Evolutionary conservation across 37 sponge, comb jelly and placozoan species (phyloP).

Genomic region (Geodia barretti): DNA sequence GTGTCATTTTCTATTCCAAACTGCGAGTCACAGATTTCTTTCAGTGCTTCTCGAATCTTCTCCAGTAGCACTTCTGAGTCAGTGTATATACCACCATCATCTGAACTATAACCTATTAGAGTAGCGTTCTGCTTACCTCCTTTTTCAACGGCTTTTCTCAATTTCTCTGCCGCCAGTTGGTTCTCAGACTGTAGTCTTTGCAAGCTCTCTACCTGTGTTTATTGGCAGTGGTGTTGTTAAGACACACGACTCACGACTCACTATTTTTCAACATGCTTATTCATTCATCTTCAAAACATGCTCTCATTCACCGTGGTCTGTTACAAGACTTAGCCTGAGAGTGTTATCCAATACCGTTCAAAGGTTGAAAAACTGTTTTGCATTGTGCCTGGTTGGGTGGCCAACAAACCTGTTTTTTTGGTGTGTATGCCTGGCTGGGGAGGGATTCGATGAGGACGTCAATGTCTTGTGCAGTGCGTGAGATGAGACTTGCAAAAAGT

Average conservation of each 20-base stretch:
- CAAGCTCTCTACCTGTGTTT: slow-evolving; percentile 22
- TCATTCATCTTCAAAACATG: neutral
- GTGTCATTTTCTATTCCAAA: slow-evolving; percentile 14
- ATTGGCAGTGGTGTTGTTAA: neutral
- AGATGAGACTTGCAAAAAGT: slow-evolving; percentile 75
- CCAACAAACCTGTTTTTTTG: slow-evolving; percentile 69
- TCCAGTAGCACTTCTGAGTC: slow-evolving; percentile 38
- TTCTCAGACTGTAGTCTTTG: slow-evolving; percentile 61
- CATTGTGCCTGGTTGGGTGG: too few species aligned
- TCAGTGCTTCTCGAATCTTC: slow-evolving; percentile 35
- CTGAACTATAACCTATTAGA: neutral
- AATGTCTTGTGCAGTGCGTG: slow-evolving; percentile 86
- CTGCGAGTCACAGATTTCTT: slow-evolving; percentile 38
- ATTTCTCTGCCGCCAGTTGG: slow-evolving; percentile 24
- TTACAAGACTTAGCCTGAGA: neutral
- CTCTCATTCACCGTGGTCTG: too few species aligned
- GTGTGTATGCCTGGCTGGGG: slow-evolving; percentile 72
- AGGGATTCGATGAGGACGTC: slow-evolving; percentile 84
- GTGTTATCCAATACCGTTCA: neutral
- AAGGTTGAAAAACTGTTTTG: neutral
- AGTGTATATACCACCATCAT: neutral
- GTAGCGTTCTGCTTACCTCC: too few species aligned
- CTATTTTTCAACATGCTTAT: too few species aligned
- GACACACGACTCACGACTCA: too few species aligned
- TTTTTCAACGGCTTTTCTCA: slow-evolving; percentile 44